Base-by-base conservation (phyloP, 2,888 invertebrate genomes). In the Tiphia femorata region DNA sequence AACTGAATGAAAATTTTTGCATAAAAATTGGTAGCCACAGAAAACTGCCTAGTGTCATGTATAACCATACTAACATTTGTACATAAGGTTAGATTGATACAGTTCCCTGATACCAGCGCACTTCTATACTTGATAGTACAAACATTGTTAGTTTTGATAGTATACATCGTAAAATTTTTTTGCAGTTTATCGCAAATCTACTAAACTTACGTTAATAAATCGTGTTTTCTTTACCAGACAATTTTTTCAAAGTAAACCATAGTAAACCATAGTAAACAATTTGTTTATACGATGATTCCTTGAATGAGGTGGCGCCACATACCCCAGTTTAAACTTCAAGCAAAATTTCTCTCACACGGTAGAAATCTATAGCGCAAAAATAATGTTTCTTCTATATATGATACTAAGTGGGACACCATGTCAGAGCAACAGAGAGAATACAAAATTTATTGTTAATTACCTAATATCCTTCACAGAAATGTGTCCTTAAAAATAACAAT, bases 41-140 rank as follows among this genome's bases (percentile, higher is more conserved):
- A n/a, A n/a, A n/a, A n/a, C n/a, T n/a, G n/a, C n/a, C n/a, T n/a
- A n/a, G n/a, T n/a, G n/a, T n/a, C n/a, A n/a, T n/a, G n/a, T n/a
- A n/a, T n/a, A n/a, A n/a, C n/a, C n/a, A 33, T 33, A 33, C 33
- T 33, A 33, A 33, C 33, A 33, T 70, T 64, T 69, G 63, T 69
- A 69, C 70, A 61, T 43, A 61, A 69, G 58, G 58, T 49, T 57
- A 66, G 61, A 29, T 49, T 23, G 38, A 49, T 66, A 53, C 50
- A 74, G 78, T 80, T 81, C 81, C 80, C 80, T 79, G 81, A 79
- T 80, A 80, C 75, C 81, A 79, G 77, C 78, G 77, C 73, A 70
- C 72, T 78, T 72, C 65, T 70, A 71, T 76, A 68, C 75, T 64
- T 67, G 67, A 76, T 70, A 77, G 75, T 80, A 81, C 78, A 81